Conservation (phyloP, 2,113 vertebrate genomes). For the Archocentrus centrarchus region DNA sequence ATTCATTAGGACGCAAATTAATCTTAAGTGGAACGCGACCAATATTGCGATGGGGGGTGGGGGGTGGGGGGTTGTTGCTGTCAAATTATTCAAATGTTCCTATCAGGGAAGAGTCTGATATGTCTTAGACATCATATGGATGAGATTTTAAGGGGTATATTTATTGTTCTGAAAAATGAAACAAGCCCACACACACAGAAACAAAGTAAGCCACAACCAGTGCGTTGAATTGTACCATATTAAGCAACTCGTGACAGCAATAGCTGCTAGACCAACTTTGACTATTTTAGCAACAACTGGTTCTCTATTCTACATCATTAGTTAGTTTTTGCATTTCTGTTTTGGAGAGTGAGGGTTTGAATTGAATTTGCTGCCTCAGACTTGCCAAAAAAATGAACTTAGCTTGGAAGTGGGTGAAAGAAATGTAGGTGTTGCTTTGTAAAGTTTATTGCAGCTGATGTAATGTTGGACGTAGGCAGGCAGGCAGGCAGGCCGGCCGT, state of each 20-base stretch:
- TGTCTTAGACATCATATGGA: constrained; percentile 24
- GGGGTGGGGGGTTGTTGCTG: not conserved
- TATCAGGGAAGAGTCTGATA: not conserved
- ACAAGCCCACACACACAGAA: not conserved
- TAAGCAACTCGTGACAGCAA: not conserved
- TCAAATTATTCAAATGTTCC: constrained; percentile 26
- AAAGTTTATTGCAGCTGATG: constrained; percentile 49
- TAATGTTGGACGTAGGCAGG: constrained; percentile 56
- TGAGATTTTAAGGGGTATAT: constrained; percentile 4
- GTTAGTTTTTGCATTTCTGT: not conserved
- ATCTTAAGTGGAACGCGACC: constrained; percentile 33
- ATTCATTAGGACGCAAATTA: constrained; percentile 37
- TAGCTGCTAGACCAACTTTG: not conserved
- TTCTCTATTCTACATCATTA: not conserved
- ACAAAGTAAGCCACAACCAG: constrained; percentile 12
- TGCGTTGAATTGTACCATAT: not conserved
- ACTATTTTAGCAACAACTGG: not conserved
- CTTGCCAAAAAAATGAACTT: constrained; percentile 8
- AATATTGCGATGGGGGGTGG: constrained; percentile 7
- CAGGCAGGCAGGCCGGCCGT: constrained; percentile 20
- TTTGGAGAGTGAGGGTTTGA: not conserved
- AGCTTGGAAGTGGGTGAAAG: constrained; percentile 39
- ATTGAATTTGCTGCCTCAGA: not conserved
- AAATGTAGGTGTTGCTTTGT: constrained; percentile 56
- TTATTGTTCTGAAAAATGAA: constrained; percentile 7